Evolutionary conservation across 2,888 invertebrate genomes (phyloP), one percentile per base, ranked within the genome.

Genomic region (Polyommatus iphigenia): DNA sequence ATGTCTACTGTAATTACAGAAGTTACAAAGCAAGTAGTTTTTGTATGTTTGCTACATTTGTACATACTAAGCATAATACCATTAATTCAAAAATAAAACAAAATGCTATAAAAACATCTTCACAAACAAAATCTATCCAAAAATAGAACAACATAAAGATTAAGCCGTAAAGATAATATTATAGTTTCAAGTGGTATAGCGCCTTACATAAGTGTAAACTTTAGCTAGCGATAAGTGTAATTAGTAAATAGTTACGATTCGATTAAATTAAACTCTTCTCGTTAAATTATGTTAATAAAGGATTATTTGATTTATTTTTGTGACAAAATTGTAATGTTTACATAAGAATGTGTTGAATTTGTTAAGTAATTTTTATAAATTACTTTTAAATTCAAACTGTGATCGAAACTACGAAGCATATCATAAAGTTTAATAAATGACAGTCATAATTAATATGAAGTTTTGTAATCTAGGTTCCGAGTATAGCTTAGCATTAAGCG

Each of bases 201-300:
- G 24, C 50, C 50, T 54, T 75, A 75, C 50, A 50, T 46, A 75
- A 75, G 75, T 50, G 54, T 75, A 75, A 75, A 75, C 75, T 75
- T 75, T 29, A 46, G 75, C 54, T 20, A 75, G 54, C 50, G 75
- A 75, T 75, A 54, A 75, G 75, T 54, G 75, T 75, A 75, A 75
- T 75, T 75, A 75, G 75, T 75, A 75, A 75, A 75, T 75, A 54
- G 75, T 75, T 54, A 75, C 75, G 1, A 54, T 20, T 75, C 54
- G 29, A 54, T 15, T 29, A 32, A 41, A 46, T 20, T 24, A 50
- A 29, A 75, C 54, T 13, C 15, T 75, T 29, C 6, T 18, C 24
- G 54, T 75, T 46, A 54, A 8, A 73, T 15, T 13, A 46, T 20
- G 6, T 73, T 20, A 13, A 18, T 5, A 73, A 67, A 15, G 29